phyloP scores from a whole-genome alignment of 2,113 vertebrate species.

The Zapus hudsonius region DNA sequence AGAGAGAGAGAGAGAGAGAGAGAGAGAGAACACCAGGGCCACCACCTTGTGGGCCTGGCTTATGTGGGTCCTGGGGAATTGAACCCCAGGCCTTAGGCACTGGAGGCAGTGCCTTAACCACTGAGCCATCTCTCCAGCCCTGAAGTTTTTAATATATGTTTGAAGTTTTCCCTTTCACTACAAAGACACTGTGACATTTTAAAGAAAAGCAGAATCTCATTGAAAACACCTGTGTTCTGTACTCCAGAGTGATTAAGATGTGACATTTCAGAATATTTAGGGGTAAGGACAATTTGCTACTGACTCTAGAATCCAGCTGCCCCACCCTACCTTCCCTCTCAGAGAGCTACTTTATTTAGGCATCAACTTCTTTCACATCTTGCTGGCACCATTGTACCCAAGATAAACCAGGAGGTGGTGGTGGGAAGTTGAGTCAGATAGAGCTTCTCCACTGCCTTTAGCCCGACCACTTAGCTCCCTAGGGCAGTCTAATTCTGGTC shows the following conservation, averaged over 20 bases:
- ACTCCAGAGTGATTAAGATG: background rate
- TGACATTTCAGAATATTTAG: slow-evolving; percentile 50
- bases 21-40: too few relatives aligned
- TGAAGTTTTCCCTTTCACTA: slow-evolving; percentile 22
- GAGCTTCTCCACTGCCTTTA: background rate
- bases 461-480: background rate
- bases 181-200: slow-evolving; percentile 21
- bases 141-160: too few relatives aligned
- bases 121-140: too few relatives aligned
- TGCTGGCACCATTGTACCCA: background rate
- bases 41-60: too few relatives aligned
- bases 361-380: slow-evolving; percentile 9
- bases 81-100: too few relatives aligned
- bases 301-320: background rate
- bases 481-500: background rate
- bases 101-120: too few relatives aligned
- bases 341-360: slow-evolving; percentile 23
- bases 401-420: background rate
- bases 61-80: too few relatives aligned
- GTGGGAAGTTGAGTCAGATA: background rate
- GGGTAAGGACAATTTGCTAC: background rate
- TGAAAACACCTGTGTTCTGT: slow-evolving; percentile 33
- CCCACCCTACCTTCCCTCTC: background rate
- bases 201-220: slow-evolving; percentile 37
- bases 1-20: too few relatives aligned